Evolutionary conservation across 2,888 invertebrate genomes (phyloP), one percentile per base, ranked within the genome.

Genomic region (Napeogenes inachia): DNA sequence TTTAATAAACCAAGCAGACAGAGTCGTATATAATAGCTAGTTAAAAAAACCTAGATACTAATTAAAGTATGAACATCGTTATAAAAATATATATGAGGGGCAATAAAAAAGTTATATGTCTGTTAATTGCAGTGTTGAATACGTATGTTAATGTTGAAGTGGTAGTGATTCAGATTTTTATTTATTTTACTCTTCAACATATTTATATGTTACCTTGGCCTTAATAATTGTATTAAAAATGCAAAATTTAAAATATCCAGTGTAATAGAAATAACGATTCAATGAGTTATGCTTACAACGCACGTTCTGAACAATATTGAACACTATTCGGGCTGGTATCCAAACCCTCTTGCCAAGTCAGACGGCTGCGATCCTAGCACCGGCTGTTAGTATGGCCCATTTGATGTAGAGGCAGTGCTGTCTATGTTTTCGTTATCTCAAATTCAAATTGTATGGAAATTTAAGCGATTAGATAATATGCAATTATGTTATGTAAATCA

Each of bases 291-390:
- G 61, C 33, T 57, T 54, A 63, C 61, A 61, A 63, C 63, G 46
- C 35, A 62, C 56, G 46, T 21, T 21, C 1, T 21, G 57, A 47
- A 57, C 59, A 13, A 55, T 57, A 61, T 56, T 73, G 74, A 75
- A 81, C 81, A 81, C 76, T 75, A 75, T 79, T 75, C 79, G 84
- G 84, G 81, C 81, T 71, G 66, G 68, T 72, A 71, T 77, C 82
- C 84, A 81, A 77, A 71, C 74, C 70, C 42, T 6, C 70, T 75
- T 78, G 79, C 81, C 82, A 82, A 79, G 65, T 63, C 59, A 58
- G 57, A 65, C 67, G 64, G 62, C 54, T 54, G 60, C 62, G 54
- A 63, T 64, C 62, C 64, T 55, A 64, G 64, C 53, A 54, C 56
- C 42, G 42, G 42, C 42, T 42, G 42, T 42, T 10, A 42, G 42